Base-by-base conservation (phyloP, 2,797 vertebrate genomes). In the Adelosebastes latens region DNA sequence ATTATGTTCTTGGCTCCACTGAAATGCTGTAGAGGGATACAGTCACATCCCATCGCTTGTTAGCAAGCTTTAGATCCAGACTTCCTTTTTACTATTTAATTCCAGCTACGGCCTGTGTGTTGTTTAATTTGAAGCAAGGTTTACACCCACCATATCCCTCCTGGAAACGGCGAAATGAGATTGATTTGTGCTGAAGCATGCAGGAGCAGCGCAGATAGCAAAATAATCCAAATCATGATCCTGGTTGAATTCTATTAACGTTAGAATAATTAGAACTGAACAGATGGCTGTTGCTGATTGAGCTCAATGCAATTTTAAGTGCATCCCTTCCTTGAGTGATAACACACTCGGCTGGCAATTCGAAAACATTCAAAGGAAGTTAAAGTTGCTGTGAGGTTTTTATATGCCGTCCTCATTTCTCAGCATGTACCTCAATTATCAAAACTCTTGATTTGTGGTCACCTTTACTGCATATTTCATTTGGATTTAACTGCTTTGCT, bases 181-280 rank as follows among this genome's bases (percentile, higher is more conserved):
- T 49, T 87, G 63, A 80, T 79, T 87, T 82, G 79, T 75, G 68
- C 71, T 71, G 52, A 84, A 84, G 72, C 76, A 72, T 85, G 71
- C 55, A 82, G 52, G 61, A 77, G 80, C 61, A 24, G 16, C 8
- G 13, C 4, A 72, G 75, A 80, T 27, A 68, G 74, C 27, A 60
- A 84, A 88, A 87, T 86, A 85, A 81, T 25, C 46, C 61, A 64
- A 88, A 81, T 83, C 65, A 80, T 67, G 42, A 81, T 82, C 55
- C 80, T 74, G 46, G 77, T 65, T 87, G 82, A 81, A 81, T 91
- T 88, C 55, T 89, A 81, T 92, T 91, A 79, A 91, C 87, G 69
- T 83, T 71, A 36, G 42, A 83, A 87, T 91, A 82, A 91, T 87
- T 87, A 82, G 53, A 82, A 82, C 14, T 22, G 70, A 88, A 72